Evolutionary conservation across 2,888 invertebrate species (phyloP).

Genomic region (Chorisops tibialis): DNA sequence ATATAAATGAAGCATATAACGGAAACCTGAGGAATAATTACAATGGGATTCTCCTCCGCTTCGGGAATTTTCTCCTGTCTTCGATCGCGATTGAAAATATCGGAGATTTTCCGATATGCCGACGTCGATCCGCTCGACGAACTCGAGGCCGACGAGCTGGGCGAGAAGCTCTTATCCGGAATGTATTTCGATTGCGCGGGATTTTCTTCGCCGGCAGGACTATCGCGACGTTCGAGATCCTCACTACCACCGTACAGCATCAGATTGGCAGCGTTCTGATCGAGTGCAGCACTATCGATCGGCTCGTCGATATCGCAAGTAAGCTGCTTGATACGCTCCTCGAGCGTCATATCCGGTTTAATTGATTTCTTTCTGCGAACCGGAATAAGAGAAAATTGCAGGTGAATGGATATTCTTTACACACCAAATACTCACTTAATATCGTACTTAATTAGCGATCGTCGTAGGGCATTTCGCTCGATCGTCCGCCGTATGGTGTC

Average conservation of each 20-base stretch:
- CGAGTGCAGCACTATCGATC: slow-evolving; percentile 47
- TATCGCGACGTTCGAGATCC: slow-evolving; percentile 57
- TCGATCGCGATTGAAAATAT: slow-evolving; percentile 51
- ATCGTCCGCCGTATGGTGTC: slow-evolving; percentile 72
- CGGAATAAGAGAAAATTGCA: slow-evolving; percentile 7
- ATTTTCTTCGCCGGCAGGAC: slow-evolving; percentile 66
- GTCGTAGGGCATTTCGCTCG: slow-evolving; percentile 75
- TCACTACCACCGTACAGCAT: slow-evolving; percentile 37
- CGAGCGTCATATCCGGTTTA: slow-evolving; percentile 68
- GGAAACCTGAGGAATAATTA: slow-evolving; percentile 51
- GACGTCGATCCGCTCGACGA: slow-evolving; percentile 60
- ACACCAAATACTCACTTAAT: slow-evolving; percentile 42
- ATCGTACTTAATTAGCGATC: slow-evolving; percentile 73
- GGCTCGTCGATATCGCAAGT: slow-evolving; percentile 82
- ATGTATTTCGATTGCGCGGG: slow-evolving; percentile 49
- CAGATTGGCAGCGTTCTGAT: slow-evolving; percentile 37
- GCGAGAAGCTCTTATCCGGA: slow-evolving; percentile 61
- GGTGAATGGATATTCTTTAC: slow-evolving; percentile 25
- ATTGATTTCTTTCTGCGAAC: slow-evolving; percentile 48
- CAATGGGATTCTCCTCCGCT: slow-evolving; percentile 52
- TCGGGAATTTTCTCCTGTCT: slow-evolving; percentile 53
- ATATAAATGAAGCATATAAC: neutral
- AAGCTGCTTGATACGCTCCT: slow-evolving; percentile 79
- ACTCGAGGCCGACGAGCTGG: slow-evolving; percentile 57
- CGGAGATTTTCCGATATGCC: slow-evolving; percentile 60